Conservation (phyloP, 1,140 invertebrate species). For the Caenorhabditis brenneri region DNA sequence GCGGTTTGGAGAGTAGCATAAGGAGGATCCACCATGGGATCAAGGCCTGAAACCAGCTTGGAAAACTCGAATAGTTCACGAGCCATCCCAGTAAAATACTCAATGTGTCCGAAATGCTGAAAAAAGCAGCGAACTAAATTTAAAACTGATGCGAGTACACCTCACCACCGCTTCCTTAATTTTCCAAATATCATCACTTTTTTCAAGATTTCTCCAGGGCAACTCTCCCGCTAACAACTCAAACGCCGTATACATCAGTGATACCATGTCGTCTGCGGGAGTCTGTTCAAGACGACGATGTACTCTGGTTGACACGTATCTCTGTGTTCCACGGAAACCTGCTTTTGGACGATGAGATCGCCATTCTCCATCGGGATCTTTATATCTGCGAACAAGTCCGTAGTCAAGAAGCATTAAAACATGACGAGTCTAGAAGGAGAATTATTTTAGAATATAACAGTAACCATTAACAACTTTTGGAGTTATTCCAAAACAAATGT, state of each 20-base stretch:
- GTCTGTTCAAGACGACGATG: slow-evolving; percentile 84
- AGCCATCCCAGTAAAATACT: not conserved
- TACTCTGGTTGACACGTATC: slow-evolving; percentile 98
- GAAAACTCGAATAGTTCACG: not conserved
- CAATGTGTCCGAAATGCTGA: slow-evolving; percentile 12
- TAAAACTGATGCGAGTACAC: not conserved
- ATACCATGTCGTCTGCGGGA: slow-evolving; percentile 87
- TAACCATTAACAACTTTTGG: not conserved
- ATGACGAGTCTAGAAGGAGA: slow-evolving; percentile 57
- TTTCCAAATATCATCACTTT: slow-evolving; percentile 54
- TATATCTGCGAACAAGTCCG: slow-evolving; percentile 91
- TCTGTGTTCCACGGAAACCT: slow-evolving; percentile 94
- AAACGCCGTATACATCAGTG: slow-evolving; percentile 77
- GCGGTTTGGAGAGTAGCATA: slow-evolving; percentile 56
- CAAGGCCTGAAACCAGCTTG: not conserved
- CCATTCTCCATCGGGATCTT: slow-evolving; percentile 86
- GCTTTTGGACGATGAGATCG: slow-evolving; percentile 92
- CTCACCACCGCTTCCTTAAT: slow-evolving; percentile 35
- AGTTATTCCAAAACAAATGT: slow-evolving; percentile 63
- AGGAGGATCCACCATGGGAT: slow-evolving; percentile 57
- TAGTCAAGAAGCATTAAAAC: slow-evolving; percentile 84
- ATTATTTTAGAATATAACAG: not conserved
- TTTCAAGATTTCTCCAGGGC: slow-evolving; percentile 78
- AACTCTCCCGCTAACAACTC: slow-evolving; percentile 93
- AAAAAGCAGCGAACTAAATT: not conserved